Base-by-base conservation (phyloP, 2,113 vertebrate species). In the Amphilophus citrinellus region DNA sequence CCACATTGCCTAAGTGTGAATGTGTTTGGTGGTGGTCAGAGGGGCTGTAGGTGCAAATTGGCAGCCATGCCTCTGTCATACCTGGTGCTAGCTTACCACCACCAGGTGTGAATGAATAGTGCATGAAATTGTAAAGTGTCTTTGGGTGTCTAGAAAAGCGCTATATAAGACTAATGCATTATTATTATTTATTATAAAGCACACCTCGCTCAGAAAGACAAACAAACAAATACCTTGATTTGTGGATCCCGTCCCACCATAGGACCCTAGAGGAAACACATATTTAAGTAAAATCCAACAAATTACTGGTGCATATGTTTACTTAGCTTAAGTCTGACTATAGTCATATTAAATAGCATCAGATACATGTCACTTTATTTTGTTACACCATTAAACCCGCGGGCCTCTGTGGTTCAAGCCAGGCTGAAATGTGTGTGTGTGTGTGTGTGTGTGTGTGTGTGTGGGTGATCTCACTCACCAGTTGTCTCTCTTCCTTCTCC, bases 401-500 rank as follows among this genome's bases (percentile, higher is more conserved):
- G 6, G 14, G 13, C 17, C 53, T 17, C 22, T 24, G 24, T 59
- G 39, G 2, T 42, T 53, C 9, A 13, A 2, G 30, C 35, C 11
- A 24, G 11, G 4, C 2, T 4, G 3, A 7, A n/a, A 20, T n/a
- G 9, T 22, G 9, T 76, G 0, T 56, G 10, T 50, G 30, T 66
- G 59, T 61, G 22, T 71, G 58, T 71, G 58, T 35, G 35, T 37
- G 35, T 44, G 62, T 8, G 37, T 73, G 42, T 44, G 47, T 50
- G 50, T 20, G 35, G 50, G n/a, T 35, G 30, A 5, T 14, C 5
- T 30, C 2, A 39, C 75, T 89, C 79, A 98, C 98, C 96, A 99
- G 88, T 2, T 96, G 95, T 60, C 92, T 96, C 90, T 98, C 97
- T 87, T 99, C 97, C 81, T 97, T 94, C 85, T 97, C 92, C 84